Evolutionary conservation across 1,140 invertebrate species (phyloP).

Genomic region (Bathynomus jamesi): DNA sequence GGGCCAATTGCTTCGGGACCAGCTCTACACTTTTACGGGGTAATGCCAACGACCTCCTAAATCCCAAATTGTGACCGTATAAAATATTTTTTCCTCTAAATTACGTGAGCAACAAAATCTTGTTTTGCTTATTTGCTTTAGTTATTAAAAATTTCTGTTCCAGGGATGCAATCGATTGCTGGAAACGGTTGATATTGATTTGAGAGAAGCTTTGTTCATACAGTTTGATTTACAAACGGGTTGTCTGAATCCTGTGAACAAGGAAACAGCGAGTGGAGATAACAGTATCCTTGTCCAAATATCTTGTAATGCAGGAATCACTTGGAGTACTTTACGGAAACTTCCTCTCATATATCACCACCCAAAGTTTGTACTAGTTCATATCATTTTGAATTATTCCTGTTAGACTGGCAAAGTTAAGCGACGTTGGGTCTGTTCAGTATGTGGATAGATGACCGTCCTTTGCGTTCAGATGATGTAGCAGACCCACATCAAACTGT

Average conservation of each 20-base stretch:
- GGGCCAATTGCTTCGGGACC: constrained; percentile 42
- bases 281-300: constrained; percentile 43
- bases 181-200: constrained; percentile 43
- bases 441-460: no score
- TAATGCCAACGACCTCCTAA: constrained; percentile 38
- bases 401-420: no score
- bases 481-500: no score
- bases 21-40: constrained; percentile 46
- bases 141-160: no score
- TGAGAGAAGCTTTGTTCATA: constrained; percentile 42
- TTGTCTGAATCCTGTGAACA: constrained; percentile 40
- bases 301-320: constrained; percentile 42
- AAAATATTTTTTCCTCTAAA: no score
- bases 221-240: constrained; percentile 47
- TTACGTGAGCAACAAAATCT: no score
- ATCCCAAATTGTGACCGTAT: no score
- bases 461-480: no score
- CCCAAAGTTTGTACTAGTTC: constrained; percentile 40
- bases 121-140: no score
- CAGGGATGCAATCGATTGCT: constrained; percentile 45
- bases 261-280: constrained; percentile 34
- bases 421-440: no score
- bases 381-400: constrained; percentile 19
- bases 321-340: constrained; percentile 42
- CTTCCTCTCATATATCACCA: constrained; percentile 38